Conservation (phyloP, 2,797 vertebrate species). For the Melanotaenia trifasciata region DNA sequence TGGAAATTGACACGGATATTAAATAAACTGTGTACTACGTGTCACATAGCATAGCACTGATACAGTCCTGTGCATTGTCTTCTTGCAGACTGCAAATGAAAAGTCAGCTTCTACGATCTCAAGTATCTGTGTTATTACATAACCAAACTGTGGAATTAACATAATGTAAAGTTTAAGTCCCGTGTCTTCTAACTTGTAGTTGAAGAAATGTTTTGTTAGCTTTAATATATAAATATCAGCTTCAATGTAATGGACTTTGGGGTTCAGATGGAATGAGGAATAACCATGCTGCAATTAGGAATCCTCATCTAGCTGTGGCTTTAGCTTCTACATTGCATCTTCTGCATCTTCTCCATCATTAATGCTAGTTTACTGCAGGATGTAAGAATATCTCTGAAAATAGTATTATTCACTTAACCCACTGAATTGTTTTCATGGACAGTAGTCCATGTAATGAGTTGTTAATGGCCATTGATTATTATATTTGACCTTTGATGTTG, state of each 20-base stretch:
- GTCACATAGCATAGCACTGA: not conserved
- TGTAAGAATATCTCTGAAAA: not conserved
- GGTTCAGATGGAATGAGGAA: not conserved
- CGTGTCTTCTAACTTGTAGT: not conserved
- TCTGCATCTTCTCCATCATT: not conserved
- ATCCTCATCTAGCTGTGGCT: not conserved
- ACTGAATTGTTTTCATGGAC: no score
- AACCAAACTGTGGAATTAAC: not conserved
- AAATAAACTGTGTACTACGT: not conserved
- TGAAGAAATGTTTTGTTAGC: not conserved
- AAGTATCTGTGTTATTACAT: not conserved
- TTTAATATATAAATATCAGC: not conserved
- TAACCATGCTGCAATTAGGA: not conserved
- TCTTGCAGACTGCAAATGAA: slow-evolving; percentile 2
- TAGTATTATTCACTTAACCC: no score
- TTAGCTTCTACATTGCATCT: not conserved
- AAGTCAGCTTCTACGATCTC: not conserved
- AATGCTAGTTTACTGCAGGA: no score
- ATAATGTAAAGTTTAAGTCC: not conserved
- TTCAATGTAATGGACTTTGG: not conserved
- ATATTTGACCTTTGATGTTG: not conserved
- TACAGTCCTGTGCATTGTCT: slow-evolving; percentile 1
- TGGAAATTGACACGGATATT: not conserved
- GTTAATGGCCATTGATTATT: not conserved
- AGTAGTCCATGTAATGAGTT: no score